Percentiles rank a stretch among this genome's conserved stretches.
Conservation (phyloP, 1,140 invertebrate species). For the Heliothis virescens region DNA sequence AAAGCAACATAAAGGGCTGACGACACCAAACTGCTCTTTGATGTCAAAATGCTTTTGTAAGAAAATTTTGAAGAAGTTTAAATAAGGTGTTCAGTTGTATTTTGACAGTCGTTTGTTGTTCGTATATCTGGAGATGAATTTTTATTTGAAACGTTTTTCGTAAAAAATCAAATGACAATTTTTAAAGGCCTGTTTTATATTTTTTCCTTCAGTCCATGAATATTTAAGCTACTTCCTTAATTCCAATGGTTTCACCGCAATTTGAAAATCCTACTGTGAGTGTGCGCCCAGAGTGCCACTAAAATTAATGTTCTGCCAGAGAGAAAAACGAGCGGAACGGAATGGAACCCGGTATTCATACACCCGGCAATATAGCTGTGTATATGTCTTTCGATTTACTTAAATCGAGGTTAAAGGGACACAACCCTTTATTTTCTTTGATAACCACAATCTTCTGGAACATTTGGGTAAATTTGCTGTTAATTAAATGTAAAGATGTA, state of each 20-base stretch:
- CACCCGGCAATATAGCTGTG: conserved; percentile 47
- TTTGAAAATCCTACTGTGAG: conserved; percentile 79
- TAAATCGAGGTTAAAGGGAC: conserved; percentile 71
- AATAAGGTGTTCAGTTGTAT: conserved; percentile 21
- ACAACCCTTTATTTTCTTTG: conserved; percentile 21
- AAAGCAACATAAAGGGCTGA: conserved; percentile 21
- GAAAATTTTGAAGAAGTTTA: conserved; percentile 14
- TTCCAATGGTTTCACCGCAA: conserved; percentile 77
- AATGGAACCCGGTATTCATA: conserved; percentile 61
- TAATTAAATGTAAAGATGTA: no score
- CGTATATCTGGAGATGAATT: no score
- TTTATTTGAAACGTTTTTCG: background rate
- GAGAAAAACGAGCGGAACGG: conserved; percentile 82
- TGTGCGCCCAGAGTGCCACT: conserved; percentile 76
- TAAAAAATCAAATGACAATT: conserved; percentile 3
- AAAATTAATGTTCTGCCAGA: conserved; percentile 85
- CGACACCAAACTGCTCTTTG: conserved; percentile 37
- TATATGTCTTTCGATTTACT: conserved; percentile 71
- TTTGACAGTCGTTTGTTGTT: background rate
- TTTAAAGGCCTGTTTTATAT: background rate
- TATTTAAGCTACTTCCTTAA: conserved; percentile 65
- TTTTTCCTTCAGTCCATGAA: conserved; percentile 47
- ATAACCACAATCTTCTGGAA: no score
- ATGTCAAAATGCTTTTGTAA: conserved; percentile 36
- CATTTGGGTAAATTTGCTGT: background rate